Evolutionary conservation across 2,113 vertebrate species (phyloP).

Genomic region (Haemorhous mexicanus): DNA sequence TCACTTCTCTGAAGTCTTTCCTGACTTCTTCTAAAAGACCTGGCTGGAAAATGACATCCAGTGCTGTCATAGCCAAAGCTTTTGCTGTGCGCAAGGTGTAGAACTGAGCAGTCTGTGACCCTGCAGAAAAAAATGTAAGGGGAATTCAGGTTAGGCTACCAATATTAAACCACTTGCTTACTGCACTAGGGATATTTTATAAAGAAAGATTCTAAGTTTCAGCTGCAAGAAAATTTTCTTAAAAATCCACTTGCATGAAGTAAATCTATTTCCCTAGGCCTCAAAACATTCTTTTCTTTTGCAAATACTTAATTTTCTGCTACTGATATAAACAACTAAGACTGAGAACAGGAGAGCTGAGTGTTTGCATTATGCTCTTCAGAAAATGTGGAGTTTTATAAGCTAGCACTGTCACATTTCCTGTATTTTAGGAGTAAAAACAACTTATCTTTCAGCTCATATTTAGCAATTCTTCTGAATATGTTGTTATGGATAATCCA

Average conservation of each 20-base stretch:
- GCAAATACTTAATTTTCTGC: not conserved
- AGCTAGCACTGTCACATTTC: not conserved
- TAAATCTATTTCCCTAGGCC: not conserved
- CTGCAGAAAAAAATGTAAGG: constrained; percentile 34
- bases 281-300: not conserved
- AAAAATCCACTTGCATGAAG: not conserved
- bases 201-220: not conserved
- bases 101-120: constrained; percentile 84
- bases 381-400: not conserved
- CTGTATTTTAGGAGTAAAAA: not conserved
- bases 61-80: constrained; percentile 86
- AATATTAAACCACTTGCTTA: not conserved
- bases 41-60: constrained; percentile 84
- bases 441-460: not conserved
- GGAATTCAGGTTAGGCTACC: not conserved
- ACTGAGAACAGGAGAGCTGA: not conserved
- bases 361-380: not conserved
- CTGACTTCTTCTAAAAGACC: constrained; percentile 76
- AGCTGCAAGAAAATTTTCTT: not conserved
- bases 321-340: not conserved
- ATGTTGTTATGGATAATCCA: not conserved
- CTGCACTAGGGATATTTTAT: not conserved
- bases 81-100: constrained; percentile 83
- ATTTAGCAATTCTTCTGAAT: not conserved
- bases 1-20: constrained; percentile 77